Conservation (phyloP, 2,797 vertebrate genomes). For the Antrozous pallidus region DNA sequence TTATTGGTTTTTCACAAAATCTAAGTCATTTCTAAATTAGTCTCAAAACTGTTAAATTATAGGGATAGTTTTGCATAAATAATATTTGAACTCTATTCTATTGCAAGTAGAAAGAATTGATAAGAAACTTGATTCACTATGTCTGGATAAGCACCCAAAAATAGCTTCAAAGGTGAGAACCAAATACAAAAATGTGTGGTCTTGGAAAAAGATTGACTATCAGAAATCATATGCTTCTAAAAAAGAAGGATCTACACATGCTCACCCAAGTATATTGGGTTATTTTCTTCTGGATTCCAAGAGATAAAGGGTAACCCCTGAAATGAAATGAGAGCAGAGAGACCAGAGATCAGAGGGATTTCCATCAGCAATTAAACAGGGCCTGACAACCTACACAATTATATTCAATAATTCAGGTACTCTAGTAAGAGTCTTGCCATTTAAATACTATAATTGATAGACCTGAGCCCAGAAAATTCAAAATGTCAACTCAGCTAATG, state of each 20-base stretch:
- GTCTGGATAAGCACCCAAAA: background rate
- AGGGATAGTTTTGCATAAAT: slow-evolving; percentile 2
- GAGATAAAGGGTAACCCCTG: background rate
- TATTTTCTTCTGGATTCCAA: background rate
- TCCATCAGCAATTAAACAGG: background rate
- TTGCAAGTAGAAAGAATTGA: background rate
- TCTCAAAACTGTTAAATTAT: background rate
- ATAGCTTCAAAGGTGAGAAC: background rate
- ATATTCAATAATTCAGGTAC: background rate
- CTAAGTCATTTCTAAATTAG: background rate
- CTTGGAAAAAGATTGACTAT: background rate
- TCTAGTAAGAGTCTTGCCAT: background rate
- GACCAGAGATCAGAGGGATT: background rate
- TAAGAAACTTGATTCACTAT: background rate
- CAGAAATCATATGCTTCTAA: background rate
- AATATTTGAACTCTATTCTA: background rate
- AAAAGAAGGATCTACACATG: background rate
- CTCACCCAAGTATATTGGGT: background rate
- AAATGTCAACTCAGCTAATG: background rate
- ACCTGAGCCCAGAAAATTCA: background rate
- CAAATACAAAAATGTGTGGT: background rate
- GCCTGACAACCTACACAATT: background rate
- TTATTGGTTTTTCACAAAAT: background rate
- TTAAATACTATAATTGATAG: background rate
- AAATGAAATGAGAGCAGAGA: background rate